Base-by-base conservation (phyloP, 2,888 invertebrate genomes). In the Andrena haemorrhoa region DNA sequence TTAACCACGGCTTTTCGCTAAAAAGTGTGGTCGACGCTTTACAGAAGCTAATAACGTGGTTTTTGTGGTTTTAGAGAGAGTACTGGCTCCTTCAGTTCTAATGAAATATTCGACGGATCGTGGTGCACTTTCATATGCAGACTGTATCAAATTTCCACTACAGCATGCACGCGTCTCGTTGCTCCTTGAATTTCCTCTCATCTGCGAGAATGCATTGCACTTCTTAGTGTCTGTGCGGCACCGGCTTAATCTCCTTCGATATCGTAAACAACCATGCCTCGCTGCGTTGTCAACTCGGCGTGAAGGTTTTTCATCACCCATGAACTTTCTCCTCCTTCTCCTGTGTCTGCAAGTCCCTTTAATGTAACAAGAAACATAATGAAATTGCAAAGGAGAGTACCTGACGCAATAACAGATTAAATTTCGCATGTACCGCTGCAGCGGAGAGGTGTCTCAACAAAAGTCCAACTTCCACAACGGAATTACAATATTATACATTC, bases 351-450 rank as follows among this genome's bases (percentile, higher is more conserved):
- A 5, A 31, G 47, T n/a, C 20, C 12, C 20, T 35, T 68, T n/a
- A 1, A 6, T 8, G 16, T 35, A 20, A 31, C 41, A 73, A 69
- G 29, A 81, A 78, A 35, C 49, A 33, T 51, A 23, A 72, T 51
- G 73, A 53, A 58, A 75, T 69, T 71, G 60, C 60, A 7, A 12
- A n/a, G 12, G 29, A 35, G 29, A 64, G 60, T 41, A 12, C 16
- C 20, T 35, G 47, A 51, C 60, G 33, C 12, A 76, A 79, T 79
- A 72, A 75, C 61, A 51, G 71, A 80, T 80, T 71, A 71, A 79
- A 41, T 41, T 41, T 41, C 16, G 16, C 41, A 41, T 16, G 41
- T 41, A 41, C 41, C 41, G 41, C 16, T 16, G 41, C 5, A 41
- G 16, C 41, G 41, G 16, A 1, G 41, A 41, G 41, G 41, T 41